phyloP scores from a whole-genome alignment of 2,113 vertebrate species.

The Neolamprologus sp. region DNA sequence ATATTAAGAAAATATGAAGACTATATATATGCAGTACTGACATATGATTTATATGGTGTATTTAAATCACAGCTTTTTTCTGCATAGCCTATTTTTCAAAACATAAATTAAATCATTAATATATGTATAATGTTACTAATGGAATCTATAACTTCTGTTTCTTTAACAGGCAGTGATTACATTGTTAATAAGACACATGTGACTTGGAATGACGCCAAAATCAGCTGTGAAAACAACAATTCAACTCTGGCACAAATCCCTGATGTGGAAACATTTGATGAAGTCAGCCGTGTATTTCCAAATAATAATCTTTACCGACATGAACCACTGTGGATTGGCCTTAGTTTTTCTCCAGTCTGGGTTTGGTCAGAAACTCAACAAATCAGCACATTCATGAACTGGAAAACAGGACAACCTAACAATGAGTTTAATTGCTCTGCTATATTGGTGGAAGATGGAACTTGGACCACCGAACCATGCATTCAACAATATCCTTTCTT shows the following conservation, averaged over 20 bases:
- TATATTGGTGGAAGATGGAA: neutral
- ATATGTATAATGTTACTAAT: accelerated
- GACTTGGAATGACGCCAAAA: accelerated
- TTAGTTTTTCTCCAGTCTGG: neutral
- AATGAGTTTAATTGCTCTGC: neutral
- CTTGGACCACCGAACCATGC: neutral
- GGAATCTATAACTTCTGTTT: too few relatives aligned
- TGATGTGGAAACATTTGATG: neutral
- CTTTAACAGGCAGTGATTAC: too few relatives aligned
- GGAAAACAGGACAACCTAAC: neutral
- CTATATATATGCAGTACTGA: too few relatives aligned
- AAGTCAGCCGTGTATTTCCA: neutral
- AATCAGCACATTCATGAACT: accelerated
- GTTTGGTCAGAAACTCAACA: neutral
- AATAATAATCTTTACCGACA: too few relatives aligned
- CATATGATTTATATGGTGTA: too few relatives aligned
- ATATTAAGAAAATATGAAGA: too few relatives aligned
- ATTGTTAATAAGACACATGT: accelerated
- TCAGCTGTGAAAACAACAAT: too few relatives aligned
- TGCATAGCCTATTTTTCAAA: too few relatives aligned
- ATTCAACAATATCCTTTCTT: neutral
- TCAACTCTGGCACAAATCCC: neutral
- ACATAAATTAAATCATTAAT: neutral
- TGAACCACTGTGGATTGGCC: neutral
- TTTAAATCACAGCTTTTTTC: too few relatives aligned